Evolutionary conservation across 2,113 vertebrate genomes (phyloP).

Genomic region (Stictonetta naevosa): DNA sequence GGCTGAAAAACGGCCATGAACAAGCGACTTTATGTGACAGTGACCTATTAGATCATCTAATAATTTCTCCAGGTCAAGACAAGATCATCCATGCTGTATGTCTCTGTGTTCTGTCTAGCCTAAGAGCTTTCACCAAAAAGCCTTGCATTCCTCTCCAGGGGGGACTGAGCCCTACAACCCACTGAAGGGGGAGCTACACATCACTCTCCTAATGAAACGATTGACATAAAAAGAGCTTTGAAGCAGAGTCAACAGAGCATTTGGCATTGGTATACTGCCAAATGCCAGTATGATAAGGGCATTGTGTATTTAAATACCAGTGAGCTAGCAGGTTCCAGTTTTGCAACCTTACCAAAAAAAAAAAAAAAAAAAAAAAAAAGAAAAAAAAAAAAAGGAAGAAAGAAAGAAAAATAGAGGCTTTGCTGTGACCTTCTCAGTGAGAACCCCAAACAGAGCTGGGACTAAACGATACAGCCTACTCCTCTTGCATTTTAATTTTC

Average conservation of each 20-base stretch:
- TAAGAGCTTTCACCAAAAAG: background rate
- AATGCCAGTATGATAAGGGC: slow-evolving; percentile 51
- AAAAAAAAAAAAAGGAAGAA: background rate
- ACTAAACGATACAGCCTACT: background rate
- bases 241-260: slow-evolving; percentile 22
- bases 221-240: slow-evolving; percentile 22
- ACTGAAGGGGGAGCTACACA: background rate
- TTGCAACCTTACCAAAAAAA: background rate
- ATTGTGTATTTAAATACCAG: slow-evolving; percentile 53
- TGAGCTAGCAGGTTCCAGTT: slow-evolving; percentile 28
- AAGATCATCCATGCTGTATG: background rate
- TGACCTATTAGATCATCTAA: slow-evolving; percentile 47
- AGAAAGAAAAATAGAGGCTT: background rate
- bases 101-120: background rate
- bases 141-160: background rate
- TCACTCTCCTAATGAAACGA: background rate
- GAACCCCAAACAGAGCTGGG: background rate
- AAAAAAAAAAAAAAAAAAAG: background rate
- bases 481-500: background rate
- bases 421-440: background rate
- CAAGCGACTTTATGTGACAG: background rate
- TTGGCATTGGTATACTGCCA: slow-evolving; percentile 12
- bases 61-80: background rate
- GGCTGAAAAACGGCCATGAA: background rate
- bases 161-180: background rate